Evolutionary conservation across 2,113 vertebrate species (phyloP).

Genomic region (Misgurnus mizolepis): DNA sequence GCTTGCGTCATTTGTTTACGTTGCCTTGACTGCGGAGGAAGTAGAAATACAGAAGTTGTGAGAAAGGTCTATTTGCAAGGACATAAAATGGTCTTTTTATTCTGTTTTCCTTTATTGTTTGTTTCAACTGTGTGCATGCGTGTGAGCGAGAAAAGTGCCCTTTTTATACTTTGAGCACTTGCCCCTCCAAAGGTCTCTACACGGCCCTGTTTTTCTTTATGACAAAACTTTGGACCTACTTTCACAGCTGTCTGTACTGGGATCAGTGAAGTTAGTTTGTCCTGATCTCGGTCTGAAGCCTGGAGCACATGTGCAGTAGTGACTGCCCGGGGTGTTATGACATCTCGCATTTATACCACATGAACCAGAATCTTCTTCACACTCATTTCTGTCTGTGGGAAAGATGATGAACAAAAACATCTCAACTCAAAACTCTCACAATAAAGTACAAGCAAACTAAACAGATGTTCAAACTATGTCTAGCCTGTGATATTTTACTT

Average conservation of each 20-base stretch:
- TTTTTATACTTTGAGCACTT: too few relatives aligned
- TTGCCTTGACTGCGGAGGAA: too few relatives aligned
- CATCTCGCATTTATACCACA: constrained; percentile 64
- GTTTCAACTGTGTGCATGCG: too few relatives aligned
- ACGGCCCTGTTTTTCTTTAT: background rate
- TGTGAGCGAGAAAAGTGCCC: too few relatives aligned
- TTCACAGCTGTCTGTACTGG: constrained; percentile 49
- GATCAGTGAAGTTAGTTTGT: constrained; percentile 10
- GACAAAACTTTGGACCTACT: constrained; percentile 51
- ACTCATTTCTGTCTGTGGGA: constrained; percentile 64
- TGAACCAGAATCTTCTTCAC: fast-evolving
- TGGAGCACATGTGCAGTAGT: constrained; percentile 58
- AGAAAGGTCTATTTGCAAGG: too few relatives aligned
- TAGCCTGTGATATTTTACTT: background rate
- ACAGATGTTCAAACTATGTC: background rate
- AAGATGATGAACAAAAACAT: background rate
- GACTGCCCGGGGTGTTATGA: constrained; percentile 54
- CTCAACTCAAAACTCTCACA: background rate
- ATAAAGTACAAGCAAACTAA: background rate
- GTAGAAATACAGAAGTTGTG: too few relatives aligned
- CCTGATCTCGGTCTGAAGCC: constrained; percentile 60
- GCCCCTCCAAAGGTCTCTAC: too few relatives aligned
- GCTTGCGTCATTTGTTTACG: too few relatives aligned
- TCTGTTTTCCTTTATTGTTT: too few relatives aligned
- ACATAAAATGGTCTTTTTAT: too few relatives aligned